A percentile compares a stretch with the other conserved stretches of the same genome.
phyloP scores from a whole-genome alignment of 2,797 vertebrate species.

The Rhabdophis nuchalis region DNA sequence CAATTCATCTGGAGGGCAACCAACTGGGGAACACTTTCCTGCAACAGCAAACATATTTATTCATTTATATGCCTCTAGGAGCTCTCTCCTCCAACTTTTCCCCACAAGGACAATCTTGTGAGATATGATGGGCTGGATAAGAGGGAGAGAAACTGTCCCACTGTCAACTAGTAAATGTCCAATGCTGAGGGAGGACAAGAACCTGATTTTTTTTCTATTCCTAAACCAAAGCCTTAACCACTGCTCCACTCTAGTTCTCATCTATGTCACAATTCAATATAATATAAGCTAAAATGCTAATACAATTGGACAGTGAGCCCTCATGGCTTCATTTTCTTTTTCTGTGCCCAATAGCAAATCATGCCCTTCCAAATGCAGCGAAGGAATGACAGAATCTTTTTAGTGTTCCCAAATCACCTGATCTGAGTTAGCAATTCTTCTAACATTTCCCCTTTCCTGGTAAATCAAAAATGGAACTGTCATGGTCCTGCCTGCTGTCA shows the following conservation, averaged over 20 bases:
- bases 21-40: neutral
- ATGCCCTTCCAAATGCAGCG: neutral
- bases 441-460: neutral
- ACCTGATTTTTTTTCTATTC: neutral
- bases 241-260: neutral
- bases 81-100: neutral
- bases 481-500: neutral
- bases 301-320: neutral
- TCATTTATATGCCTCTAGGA: neutral
- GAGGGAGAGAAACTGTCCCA: neutral
- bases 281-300: neutral
- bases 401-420: neutral
- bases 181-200: neutral
- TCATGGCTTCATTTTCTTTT: neutral
- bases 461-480: neutral
- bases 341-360: neutral
- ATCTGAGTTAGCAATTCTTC: neutral
- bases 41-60: neutral
- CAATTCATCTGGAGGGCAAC: neutral
- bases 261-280: neutral
- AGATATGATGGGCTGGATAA: neutral
- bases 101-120: neutral
- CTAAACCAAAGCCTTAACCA: neutral
- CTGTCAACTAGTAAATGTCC: neutral
- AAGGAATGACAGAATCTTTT: neutral